These are phyloP conservation scores for Chrysomallon squamiferum DNA, from an alignment of 1,140 invertebrate species.

Conservation along the genomic window DNA sequence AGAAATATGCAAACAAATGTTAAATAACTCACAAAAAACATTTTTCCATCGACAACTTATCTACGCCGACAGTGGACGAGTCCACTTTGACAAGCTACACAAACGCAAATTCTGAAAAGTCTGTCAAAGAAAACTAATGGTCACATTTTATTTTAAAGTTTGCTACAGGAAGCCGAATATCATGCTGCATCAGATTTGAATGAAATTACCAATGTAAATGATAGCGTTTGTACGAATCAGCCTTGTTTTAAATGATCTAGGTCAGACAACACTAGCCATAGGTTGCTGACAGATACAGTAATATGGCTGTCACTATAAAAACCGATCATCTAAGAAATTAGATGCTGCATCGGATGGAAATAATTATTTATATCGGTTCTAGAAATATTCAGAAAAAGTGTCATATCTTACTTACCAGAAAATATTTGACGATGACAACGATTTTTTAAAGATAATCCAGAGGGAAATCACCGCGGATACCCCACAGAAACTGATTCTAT, in stretches of 20 bases:
- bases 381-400: not conserved
- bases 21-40: not conserved
- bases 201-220: not conserved
- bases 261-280: slow-evolving; percentile 2
- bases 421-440: not conserved
- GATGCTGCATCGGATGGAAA: not conserved
- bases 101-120: not conserved
- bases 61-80: not conserved
- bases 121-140: not conserved
- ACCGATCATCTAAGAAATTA: not conserved
- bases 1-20: no score
- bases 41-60: not conserved
- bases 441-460: slow-evolving; percentile 7
- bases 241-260: slow-evolving; percentile 6
- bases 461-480: slow-evolving; percentile 13
- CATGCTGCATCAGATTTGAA: not conserved
- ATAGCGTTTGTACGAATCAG: not conserved
- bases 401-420: slow-evolving; percentile 2
- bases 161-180: no score
- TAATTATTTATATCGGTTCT: not conserved
- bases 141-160: not conserved
- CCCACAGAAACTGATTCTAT: slow-evolving; percentile 3
- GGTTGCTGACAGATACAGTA: not conserved
- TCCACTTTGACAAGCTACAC: slow-evolving; percentile 7
- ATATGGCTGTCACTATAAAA: not conserved